A percentile compares a stretch with the other conserved stretches of the same genome.
Evolutionary conservation across 2,888 invertebrate species (phyloP).

Genomic region (Nycteola revayana): DNA sequence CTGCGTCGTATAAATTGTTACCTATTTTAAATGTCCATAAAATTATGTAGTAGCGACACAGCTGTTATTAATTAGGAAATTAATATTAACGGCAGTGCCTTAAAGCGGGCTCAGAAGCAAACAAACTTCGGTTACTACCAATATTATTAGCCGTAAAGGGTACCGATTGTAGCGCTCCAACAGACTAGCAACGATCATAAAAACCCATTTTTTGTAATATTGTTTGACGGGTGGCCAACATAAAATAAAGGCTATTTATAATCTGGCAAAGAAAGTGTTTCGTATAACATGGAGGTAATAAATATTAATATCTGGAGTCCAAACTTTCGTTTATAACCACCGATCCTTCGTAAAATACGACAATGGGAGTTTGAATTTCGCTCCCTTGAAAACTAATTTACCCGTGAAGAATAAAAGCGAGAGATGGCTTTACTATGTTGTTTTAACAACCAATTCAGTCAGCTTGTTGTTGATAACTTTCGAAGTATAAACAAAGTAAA

Average conservation of each 20-base stretch:
- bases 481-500: slow-evolving; percentile 9
- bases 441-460: slow-evolving; percentile 25
- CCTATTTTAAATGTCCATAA: slow-evolving; percentile 26
- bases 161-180: slow-evolving; percentile 44
- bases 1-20: slow-evolving; percentile 21
- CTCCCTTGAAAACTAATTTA: slow-evolving; percentile 48
- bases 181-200: slow-evolving; percentile 47
- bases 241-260: slow-evolving; percentile 74
- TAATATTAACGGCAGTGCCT: slow-evolving; percentile 30
- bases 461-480: slow-evolving; percentile 14
- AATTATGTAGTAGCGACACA: slow-evolving; percentile 31
- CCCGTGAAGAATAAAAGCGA: slow-evolving; percentile 34
- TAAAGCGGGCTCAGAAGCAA: slow-evolving; percentile 39
- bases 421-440: slow-evolving; percentile 25
- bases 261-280: slow-evolving; percentile 61
- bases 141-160: slow-evolving; percentile 42
- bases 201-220: slow-evolving; percentile 59
- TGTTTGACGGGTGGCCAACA: slow-evolving; percentile 68
- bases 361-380: slow-evolving; percentile 39
- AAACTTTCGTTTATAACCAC: slow-evolving; percentile 64
- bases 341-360: slow-evolving; percentile 47
- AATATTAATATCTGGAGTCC: slow-evolving; percentile 67
- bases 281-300: slow-evolving; percentile 61
- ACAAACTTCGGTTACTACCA: slow-evolving; percentile 39
- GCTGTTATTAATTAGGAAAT: slow-evolving; percentile 36